Percentiles rank a stretch among this genome's conserved stretches.
phyloP scores from a whole-genome alignment of 2,888 invertebrate species.

The Adelphocoris suturalis region DNA sequence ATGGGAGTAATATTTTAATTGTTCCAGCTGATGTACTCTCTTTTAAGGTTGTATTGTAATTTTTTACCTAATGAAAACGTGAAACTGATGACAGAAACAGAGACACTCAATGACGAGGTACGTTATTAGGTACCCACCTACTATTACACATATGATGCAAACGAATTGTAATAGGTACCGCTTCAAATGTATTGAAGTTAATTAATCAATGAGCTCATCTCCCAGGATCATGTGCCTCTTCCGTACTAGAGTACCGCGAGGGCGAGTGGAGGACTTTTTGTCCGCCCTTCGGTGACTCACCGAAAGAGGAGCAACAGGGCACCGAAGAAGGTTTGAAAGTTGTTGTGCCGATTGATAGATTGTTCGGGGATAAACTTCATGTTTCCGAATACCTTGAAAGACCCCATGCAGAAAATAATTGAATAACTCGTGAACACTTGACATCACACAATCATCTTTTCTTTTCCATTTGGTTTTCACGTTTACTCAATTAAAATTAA shows the following conservation, averaged over 20 bases:
- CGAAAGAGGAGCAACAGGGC: conserved; percentile 95
- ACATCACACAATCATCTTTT: conserved; percentile 33
- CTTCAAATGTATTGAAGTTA: too few species aligned
- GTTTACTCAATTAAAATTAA: background rate
- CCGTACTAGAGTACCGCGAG: conserved; percentile 60
- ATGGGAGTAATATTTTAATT: too few species aligned
- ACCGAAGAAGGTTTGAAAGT: conserved; percentile 95
- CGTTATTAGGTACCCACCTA: too few species aligned
- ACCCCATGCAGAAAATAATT: conserved; percentile 74
- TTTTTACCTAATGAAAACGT: too few species aligned
- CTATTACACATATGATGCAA: too few species aligned
- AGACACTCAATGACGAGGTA: too few species aligned
- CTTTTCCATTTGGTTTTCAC: background rate
- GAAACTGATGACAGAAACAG: too few species aligned
- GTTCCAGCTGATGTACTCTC: too few species aligned
- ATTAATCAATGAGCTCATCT: too few species aligned
- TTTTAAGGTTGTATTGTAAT: too few species aligned
- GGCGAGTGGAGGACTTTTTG: conserved; percentile 60
- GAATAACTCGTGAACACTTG: conserved; percentile 67
- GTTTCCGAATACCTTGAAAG: conserved; percentile 93
- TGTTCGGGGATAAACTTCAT: conserved; percentile 91
- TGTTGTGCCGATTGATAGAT: conserved; percentile 95
- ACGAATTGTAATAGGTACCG: too few species aligned
- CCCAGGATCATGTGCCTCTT: background rate
- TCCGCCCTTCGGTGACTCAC: conserved; percentile 81